These are phyloP conservation scores for Cyclargus thomasi DNA, from an alignment of 1,140 invertebrate genomes.

Conservation along the genomic window DNA sequence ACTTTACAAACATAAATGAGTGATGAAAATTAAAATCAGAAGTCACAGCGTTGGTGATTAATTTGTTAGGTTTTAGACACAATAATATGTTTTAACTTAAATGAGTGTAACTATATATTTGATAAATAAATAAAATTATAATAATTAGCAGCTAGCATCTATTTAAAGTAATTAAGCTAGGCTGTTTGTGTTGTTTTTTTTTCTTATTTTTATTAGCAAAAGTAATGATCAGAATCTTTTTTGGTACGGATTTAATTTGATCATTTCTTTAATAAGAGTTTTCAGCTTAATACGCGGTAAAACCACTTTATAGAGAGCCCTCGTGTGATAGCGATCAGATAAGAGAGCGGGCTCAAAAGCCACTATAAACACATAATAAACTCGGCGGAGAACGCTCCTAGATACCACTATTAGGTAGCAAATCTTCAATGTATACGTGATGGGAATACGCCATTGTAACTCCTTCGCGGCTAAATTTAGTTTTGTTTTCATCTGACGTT, in stretches of 20 bases:
- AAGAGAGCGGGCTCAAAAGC: conserved; percentile 16
- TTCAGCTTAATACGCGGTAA: not conserved
- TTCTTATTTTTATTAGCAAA: too few species aligned
- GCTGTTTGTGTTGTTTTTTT: too few species aligned
- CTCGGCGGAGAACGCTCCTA: conserved; percentile 3
- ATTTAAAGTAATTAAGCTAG: not conserved
- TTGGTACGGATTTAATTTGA: not conserved
- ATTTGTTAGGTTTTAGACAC: too few species aligned
- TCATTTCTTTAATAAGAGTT: not conserved
- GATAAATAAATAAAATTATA: not conserved
- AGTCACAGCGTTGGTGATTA: not conserved
- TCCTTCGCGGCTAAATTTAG: conserved; percentile 15
- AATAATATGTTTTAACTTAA: too few species aligned
- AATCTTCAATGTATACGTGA: conserved; percentile 23
- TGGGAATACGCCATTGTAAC: conserved; percentile 12
- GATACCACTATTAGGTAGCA: conserved; percentile 22
- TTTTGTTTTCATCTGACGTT: conserved; percentile 14
- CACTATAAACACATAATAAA: conserved; percentile 22
- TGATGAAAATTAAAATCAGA: not conserved
- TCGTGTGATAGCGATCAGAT: conserved; percentile 4
- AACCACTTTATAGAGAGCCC: conserved; percentile 7
- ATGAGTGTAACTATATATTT: too few species aligned
- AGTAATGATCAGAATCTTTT: too few species aligned
- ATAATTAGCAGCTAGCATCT: not conserved
- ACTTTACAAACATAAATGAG: conserved; percentile 10